These are phyloP conservation scores for Indicator indicator DNA, from an alignment of 2,113 vertebrate species.

Conservation along the genomic window DNA sequence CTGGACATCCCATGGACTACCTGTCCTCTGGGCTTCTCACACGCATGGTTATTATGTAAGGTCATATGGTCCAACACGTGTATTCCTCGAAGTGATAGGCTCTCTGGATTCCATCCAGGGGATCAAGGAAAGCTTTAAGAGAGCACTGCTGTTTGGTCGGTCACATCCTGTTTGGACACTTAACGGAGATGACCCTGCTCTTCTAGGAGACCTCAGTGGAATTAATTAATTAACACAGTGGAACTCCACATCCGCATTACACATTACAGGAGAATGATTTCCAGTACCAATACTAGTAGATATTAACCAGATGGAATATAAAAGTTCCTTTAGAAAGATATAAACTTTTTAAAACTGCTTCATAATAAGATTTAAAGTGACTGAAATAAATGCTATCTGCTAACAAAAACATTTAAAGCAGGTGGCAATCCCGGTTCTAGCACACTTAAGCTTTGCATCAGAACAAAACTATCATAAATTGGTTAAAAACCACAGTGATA, in stretches of 20 bases:
- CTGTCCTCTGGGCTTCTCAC: background rate
- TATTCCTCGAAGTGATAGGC: slow-evolving; percentile 18
- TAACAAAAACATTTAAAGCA: slow-evolving; percentile 56
- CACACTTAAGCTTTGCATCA: slow-evolving; percentile 39
- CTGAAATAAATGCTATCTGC: slow-evolving; percentile 34
- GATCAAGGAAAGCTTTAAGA: slow-evolving; percentile 2
- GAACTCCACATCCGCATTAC: background rate
- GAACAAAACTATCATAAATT: slow-evolving; percentile 60
- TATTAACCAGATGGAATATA: background rate
- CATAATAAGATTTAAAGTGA: slow-evolving; percentile 1
- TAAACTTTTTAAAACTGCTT: slow-evolving; percentile 16
- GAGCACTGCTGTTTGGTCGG: fast-evolving
- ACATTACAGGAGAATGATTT: background rate
- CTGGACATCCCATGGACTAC: background rate
- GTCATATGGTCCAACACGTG: background rate
- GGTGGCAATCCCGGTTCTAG: slow-evolving; percentile 41
- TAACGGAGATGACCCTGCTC: background rate
- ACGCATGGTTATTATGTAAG: background rate
- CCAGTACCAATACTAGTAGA: background rate
- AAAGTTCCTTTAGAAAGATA: slow-evolving; percentile 25
- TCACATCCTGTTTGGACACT: background rate
- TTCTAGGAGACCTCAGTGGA: background rate
- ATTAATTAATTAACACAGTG: background rate
- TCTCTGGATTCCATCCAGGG: slow-evolving; percentile 19
- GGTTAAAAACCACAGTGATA: slow-evolving; percentile 49